These are phyloP conservation scores for Punctoribates punctum DNA, from an alignment of 2,888 invertebrate genomes.

Conservation along the genomic window DNA sequence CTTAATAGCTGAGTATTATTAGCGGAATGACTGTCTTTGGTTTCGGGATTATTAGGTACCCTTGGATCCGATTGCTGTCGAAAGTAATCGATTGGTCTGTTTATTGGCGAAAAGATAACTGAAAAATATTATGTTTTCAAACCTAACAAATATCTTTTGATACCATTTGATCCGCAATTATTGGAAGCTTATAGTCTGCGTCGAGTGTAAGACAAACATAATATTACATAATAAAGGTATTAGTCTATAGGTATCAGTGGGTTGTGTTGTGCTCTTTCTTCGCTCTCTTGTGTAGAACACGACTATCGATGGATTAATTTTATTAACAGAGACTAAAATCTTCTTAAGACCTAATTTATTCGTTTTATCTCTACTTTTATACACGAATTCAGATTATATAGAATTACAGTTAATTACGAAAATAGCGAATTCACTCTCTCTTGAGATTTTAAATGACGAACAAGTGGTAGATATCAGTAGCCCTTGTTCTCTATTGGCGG, in stretches of 20 bases:
- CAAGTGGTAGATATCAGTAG: too few species aligned
- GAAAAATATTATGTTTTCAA: not conserved
- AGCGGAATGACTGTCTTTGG: too few species aligned
- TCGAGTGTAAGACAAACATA: not conserved
- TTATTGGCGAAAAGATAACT: not conserved
- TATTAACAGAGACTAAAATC: not conserved
- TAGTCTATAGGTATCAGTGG: not conserved
- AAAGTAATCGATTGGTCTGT: not conserved
- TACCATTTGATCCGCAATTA: conserved; percentile 10
- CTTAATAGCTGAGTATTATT: not conserved
- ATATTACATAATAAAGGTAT: not conserved
- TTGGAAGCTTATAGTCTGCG: not conserved
- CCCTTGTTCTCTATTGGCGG: too few species aligned
- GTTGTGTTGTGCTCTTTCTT: not conserved
- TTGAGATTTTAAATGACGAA: too few species aligned
- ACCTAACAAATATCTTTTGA: not conserved
- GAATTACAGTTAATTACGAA: too few species aligned
- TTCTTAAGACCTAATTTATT: too few species aligned
- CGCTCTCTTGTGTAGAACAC: not conserved
- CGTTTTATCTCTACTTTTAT: too few species aligned
- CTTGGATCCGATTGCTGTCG: not conserved
- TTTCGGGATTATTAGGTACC: not conserved
- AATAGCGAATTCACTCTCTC: too few species aligned
- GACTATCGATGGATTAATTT: not conserved
- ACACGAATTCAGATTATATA: too few species aligned